Evolutionary conservation across 1,140 invertebrate species (phyloP), one percentile per base, ranked within the genome.

Genomic region (Drosophila albomicans): DNA sequence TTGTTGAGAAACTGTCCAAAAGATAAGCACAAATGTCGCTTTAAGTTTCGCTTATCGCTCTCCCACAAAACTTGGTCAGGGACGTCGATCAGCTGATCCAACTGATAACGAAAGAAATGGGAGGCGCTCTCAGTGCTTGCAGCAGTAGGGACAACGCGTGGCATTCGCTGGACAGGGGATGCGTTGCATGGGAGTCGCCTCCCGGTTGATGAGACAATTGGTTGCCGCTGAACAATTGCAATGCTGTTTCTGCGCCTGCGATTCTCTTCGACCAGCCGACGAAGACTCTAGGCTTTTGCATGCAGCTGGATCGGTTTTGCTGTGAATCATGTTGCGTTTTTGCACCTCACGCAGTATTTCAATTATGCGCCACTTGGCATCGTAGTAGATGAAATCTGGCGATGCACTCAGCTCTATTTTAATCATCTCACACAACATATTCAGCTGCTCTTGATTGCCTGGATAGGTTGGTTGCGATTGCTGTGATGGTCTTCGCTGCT

Each of bases 281-380:
- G 20, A 25, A 25, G 20, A 25, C 20, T 25, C 20, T 25, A 4
- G 20, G 20, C 20, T 25, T 25, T 25, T 25, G 20, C 20, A 25
- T 25, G 20, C 20, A 25, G 20, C 6, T 1, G 51, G 54, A 7
- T 16, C 16, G 1, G 20, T 16, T n/a, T 8, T 70, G 64, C 0
- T 8, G 41, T 74, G 61, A 5, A 81, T 64, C 62, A 91, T 38
- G 49, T 82, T 76, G 2, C 73, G 66, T 8, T 78, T 80, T 38
- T 91, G 84, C 0, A 91, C 84, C 3, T 91, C 89, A 6, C 79
- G 75, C 6, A 91, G 15, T 2, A 91, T 74, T 15, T 85, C 89
- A 3, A 91, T 89, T n/a, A 91, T 91, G 7, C 76, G 79, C 88
- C 88, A 91, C 61, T 91, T 91, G 45, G 89, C 81, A 58, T 91